Evolutionary conservation across 1,140 invertebrate genomes (phyloP).

Genomic region (Achatina immaculata): DNA sequence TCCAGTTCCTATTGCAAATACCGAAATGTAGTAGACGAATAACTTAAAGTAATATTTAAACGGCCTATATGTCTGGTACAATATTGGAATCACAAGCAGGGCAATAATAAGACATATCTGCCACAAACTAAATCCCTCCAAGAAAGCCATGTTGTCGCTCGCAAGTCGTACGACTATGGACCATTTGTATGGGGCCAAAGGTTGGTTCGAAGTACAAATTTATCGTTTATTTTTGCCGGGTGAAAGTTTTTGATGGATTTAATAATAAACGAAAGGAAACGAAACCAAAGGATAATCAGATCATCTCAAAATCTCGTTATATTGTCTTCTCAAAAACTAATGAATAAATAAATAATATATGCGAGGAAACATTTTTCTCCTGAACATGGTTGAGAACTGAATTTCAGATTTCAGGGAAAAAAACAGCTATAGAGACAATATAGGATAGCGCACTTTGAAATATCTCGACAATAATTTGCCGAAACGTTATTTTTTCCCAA

Average conservation of each 20-base stretch:
- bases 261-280: too few species aligned
- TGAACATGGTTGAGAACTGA: too few species aligned
- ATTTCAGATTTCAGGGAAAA: too few species aligned
- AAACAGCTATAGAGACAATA: too few species aligned
- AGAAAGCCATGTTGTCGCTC: neutral
- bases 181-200: neutral
- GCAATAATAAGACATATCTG: slow-evolving; percentile 51
- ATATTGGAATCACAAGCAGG: slow-evolving; percentile 51
- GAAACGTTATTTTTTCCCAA: too few species aligned
- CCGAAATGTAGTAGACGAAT: slow-evolving; percentile 48
- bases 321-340: too few species aligned
- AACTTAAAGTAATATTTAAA: slow-evolving; percentile 60
- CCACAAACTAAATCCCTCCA: neutral
- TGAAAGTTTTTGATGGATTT: neutral
- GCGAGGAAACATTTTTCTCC: too few species aligned
- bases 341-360: too few species aligned
- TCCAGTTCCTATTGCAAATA: slow-evolving; percentile 41
- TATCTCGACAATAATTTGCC: too few species aligned
- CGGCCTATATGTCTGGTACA: slow-evolving; percentile 50
- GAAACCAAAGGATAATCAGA: too few species aligned
- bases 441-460: too few species aligned
- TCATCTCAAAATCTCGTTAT: too few species aligned
- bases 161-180: neutral
- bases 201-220: neutral
- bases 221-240: neutral